Evolutionary conservation across 2,888 invertebrate genomes (phyloP), one percentile per base, ranked within the genome.

Genomic region (Callyntrura sp.): DNA sequence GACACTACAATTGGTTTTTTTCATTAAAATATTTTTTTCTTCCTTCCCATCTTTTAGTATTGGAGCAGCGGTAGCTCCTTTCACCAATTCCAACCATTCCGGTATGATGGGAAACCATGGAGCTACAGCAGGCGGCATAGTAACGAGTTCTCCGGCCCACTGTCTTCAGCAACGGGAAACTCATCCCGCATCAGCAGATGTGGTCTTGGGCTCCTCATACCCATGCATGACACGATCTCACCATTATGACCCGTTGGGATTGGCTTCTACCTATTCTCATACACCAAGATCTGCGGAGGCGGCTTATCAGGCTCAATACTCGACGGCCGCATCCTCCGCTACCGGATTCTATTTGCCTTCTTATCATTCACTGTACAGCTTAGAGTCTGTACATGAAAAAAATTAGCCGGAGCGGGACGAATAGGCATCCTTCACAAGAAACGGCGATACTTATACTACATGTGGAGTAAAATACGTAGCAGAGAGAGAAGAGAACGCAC

Each of bases 261-360:
- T 95, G 79, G 94, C 95, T 91, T 94, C 94, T 91, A 89, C 92
- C 35, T 95, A 95, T 92, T 94, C 95, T 45, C 94, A 95, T 88
- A 95, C 97, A 84, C 96, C 96, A 62, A 97, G 95, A 95, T 97
- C 95, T 94, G 96, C 96, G 92, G 97, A 96, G 94, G 90, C 90
- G 94, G 90, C 90, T 87, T 96, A 96, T 95, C 96, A 96, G 94
- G 95, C 96, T 94, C 95, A 95, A 94, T 95, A 95, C 93, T 94
- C 94, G 91, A 94, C 95, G 48, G 79, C 81, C 20, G 87, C 81
- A 60, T 90, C 88, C 55, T 90, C 90, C 45, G 62, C 62, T 35
- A 43, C 68, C 20, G 85, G 90, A 35, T 92, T 92, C 88, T 92
- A 91, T 73, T 88, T 92, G 91, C 92, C 92, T 90, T 92, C 92